Percentiles rank a stretch among this genome's conserved stretches.
phyloP scores from a whole-genome alignment of 1,140 invertebrate species.

The Drosophila nebulosa region DNA sequence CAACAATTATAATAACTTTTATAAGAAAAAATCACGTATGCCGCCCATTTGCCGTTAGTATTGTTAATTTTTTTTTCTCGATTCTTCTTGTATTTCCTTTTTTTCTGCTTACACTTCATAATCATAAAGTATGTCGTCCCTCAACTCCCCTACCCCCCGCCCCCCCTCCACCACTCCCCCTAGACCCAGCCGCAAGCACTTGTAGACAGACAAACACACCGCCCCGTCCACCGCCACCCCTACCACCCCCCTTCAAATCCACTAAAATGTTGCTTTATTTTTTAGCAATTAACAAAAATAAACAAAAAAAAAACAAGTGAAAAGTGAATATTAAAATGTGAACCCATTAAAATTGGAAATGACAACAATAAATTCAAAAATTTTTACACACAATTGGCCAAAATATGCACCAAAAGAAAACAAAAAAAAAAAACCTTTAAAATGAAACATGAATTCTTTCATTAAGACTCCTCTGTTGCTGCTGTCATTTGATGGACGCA shows the following conservation, averaged over 20 bases:
- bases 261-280: not conserved
- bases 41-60: constrained; percentile 81
- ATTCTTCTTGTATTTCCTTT: constrained; percentile 26
- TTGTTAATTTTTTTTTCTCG: constrained; percentile 44
- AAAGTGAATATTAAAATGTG: not conserved
- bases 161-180: not conserved
- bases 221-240: not conserved
- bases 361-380: not conserved
- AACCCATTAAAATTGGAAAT: not conserved
- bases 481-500: constrained; percentile 12
- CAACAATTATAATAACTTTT: constrained; percentile 80
- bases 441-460: constrained; percentile 28
- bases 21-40: constrained; percentile 80
- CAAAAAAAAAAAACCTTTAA: not conserved
- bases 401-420: not conserved
- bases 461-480: constrained; percentile 16
- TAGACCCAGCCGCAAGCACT: not conserved
- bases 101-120: constrained; percentile 8
- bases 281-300: not conserved
- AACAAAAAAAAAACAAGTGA: not conserved
- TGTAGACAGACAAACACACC: not conserved
- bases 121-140: constrained; percentile 1
- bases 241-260: not conserved
- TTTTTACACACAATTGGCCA: not conserved
- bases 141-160: no score